Percentiles rank a stretch among this genome's conserved stretches.
Evolutionary conservation across 2,888 invertebrate genomes (phyloP).

Genomic region (Clivina fossor): DNA sequence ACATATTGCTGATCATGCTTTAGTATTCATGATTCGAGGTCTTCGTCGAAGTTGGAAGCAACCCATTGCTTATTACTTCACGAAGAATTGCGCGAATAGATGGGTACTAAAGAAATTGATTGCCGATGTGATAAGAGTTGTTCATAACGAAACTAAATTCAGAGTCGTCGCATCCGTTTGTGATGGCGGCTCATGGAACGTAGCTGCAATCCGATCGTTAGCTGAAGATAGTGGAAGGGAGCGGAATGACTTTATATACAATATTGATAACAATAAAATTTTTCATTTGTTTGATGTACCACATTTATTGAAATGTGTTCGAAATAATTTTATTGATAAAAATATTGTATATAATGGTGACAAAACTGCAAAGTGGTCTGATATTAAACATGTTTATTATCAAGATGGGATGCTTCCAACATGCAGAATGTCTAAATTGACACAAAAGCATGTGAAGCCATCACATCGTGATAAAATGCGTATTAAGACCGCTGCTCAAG

Average conservation of each 20-base stretch:
- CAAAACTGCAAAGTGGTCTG: background rate
- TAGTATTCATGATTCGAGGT: slow-evolving; percentile 19
- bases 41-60: slow-evolving; percentile 10
- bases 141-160: slow-evolving; percentile 7
- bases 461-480: background rate
- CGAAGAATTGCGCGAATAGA: slow-evolving; percentile 1
- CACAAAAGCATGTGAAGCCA: background rate
- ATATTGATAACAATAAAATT: slow-evolving; percentile 14
- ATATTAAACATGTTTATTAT: background rate
- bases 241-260: slow-evolving; percentile 5
- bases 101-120: background rate
- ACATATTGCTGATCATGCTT: slow-evolving; percentile 1
- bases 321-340: slow-evolving; percentile 2
- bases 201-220: too few species aligned
- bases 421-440: slow-evolving; percentile 1
- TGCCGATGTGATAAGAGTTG: background rate
- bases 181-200: slow-evolving; percentile 6
- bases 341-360: background rate
- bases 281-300: slow-evolving; percentile 12
- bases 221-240: too few species aligned
- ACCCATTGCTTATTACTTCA: slow-evolving; percentile 11
- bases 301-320: background rate
- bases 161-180: slow-evolving; percentile 11
- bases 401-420: background rate
- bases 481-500: slow-evolving; percentile 1